These are phyloP conservation scores for Champsocephalus gunnari DNA, from an alignment of 2,797 vertebrate species.

Conservation along the genomic window DNA sequence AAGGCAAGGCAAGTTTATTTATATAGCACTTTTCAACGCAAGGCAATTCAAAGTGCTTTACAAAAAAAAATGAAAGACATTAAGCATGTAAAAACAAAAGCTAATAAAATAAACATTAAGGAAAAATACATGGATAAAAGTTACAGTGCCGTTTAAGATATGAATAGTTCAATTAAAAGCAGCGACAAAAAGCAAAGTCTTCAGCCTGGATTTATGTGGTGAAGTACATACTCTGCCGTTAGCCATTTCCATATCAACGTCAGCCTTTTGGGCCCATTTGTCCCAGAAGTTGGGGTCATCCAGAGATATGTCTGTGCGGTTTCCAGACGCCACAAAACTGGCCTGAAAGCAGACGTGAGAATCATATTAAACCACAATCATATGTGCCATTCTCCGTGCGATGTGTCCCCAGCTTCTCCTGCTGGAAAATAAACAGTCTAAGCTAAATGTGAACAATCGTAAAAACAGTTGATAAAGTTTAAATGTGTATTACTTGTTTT, in stretches of 20 bases:
- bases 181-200: too few species aligned
- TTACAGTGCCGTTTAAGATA: too few species aligned
- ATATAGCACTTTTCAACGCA: too few species aligned
- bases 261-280: conserved; percentile 99
- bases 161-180: too few species aligned
- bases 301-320: conserved; percentile 97
- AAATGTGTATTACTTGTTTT: neutral
- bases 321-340: conserved; percentile 98
- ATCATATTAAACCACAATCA: conserved; percentile 38
- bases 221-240: conserved; percentile 93
- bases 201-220: too few species aligned
- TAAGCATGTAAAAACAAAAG: too few species aligned
- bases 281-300: conserved; percentile 99
- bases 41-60: too few species aligned
- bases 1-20: too few species aligned
- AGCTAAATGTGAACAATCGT: neutral
- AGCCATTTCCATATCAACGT: conserved; percentile 94
- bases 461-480: neutral
- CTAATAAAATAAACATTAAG: too few species aligned
- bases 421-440: neutral
- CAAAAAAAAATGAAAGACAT: too few species aligned
- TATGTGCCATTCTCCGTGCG: neutral
- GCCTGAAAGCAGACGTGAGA: conserved; percentile 85
- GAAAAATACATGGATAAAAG: too few species aligned
- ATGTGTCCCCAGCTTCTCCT: neutral